phyloP scores from a whole-genome alignment of 2,113 vertebrate species.

The Okapia johnstoni region DNA sequence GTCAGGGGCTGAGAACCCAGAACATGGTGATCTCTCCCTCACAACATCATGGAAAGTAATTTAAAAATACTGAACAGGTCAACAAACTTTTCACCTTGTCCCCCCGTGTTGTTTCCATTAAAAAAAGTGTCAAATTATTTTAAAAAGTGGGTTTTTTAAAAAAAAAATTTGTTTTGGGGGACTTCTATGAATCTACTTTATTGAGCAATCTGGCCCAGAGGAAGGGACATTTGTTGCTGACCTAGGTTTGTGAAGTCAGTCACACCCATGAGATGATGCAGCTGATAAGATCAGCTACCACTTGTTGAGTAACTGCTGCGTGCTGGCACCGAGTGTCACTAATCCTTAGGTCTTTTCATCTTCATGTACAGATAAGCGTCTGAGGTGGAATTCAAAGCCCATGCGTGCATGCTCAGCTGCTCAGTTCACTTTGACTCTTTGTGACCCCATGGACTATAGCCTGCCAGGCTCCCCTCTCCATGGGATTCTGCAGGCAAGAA shows the following conservation, averaged over 20 bases:
- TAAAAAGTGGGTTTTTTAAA: not conserved
- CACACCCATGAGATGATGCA: rapidly evolving
- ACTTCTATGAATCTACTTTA: not conserved
- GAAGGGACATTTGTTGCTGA: not conserved
- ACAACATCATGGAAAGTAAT: not conserved
- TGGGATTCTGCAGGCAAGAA: not conserved
- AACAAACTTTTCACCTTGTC: not conserved
- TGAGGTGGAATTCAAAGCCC: not conserved
- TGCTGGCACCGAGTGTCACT: not conserved
- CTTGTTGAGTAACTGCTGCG: rapidly evolving
- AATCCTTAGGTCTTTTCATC: not conserved
- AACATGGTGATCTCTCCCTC: not conserved
- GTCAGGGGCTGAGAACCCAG: not conserved
- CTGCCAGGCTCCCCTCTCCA: not conserved
- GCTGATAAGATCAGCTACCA: no score
- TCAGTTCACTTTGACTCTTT: not conserved
- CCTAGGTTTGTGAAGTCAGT: not conserved
- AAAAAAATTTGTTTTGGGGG: not conserved
- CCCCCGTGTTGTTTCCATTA: not conserved
- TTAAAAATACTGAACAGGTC: not conserved
- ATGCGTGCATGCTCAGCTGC: not conserved
- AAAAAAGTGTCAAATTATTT: not conserved
- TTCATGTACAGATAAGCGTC: not conserved
- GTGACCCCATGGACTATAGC: not conserved
- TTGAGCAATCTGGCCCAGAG: not conserved